phyloP scores from a whole-genome alignment of 2,113 vertebrate species.

The Paraplagusia blochii region DNA sequence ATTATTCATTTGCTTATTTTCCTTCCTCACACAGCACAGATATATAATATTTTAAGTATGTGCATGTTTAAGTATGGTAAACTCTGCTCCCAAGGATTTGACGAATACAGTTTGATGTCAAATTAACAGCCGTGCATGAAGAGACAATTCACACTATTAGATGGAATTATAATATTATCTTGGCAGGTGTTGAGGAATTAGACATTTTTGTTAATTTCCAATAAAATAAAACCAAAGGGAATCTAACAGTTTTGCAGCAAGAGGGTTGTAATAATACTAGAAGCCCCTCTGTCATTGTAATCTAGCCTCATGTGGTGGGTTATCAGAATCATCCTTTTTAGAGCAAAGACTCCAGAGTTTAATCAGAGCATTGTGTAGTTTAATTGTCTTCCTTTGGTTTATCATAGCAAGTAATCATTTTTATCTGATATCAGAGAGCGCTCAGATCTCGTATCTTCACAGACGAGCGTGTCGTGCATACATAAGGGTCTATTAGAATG shows the following conservation, averaged over 20 bases:
- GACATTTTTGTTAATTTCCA: conserved; percentile 45
- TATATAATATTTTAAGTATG: no score
- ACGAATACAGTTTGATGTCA: neutral
- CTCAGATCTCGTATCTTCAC: no score
- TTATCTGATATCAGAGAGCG: neutral
- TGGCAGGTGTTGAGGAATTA: conserved; percentile 39
- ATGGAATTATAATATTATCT: conserved; percentile 47
- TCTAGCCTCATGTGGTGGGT: conserved; percentile 10
- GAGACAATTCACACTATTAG: conserved; percentile 32
- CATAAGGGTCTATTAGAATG: no score
- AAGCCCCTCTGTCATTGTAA: conserved; percentile 23
- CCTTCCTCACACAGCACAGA: no score
- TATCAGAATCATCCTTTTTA: conserved; percentile 20
- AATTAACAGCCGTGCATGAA: conserved; percentile 6
- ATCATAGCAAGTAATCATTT: neutral
- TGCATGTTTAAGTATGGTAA: no score
- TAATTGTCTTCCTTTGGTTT: neutral
- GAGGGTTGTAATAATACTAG: conserved; percentile 24
- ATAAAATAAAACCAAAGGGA: conserved; percentile 28
- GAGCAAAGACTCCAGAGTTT: conserved; percentile 6
- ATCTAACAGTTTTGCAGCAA: conserved; percentile 16
- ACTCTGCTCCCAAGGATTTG: no score
- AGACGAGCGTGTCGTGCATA: neutral
- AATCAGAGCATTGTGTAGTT: neutral
- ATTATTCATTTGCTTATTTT: neutral